Base-by-base conservation (phyloP, 1,140 invertebrate species). In the Parasteatoda tepidariorum region DNA sequence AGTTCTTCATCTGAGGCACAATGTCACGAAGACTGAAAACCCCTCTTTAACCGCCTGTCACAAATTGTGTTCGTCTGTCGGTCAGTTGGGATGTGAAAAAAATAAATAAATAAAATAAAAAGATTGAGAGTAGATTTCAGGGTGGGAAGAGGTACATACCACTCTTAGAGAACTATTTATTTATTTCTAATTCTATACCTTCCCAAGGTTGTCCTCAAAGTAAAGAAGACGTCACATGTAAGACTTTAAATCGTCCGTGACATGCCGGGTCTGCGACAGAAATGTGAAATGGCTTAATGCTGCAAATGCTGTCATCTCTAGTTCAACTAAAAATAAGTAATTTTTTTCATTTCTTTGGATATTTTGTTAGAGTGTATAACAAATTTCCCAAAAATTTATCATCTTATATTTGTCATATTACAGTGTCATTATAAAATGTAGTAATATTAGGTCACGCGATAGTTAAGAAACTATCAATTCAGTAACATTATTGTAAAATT, bases 1-100 rank as follows among this genome's bases (percentile, higher is more conserved):
- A 18, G 6, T 61, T 38, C 34, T 62, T 48, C 26, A 30, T 68
- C 48, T 59, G 11, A 26, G 64, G 22, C 26, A 4, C 13, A 68
- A 62, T 79, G 76, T 79, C 76, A 79, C 28, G 30, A 38, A 34
- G 74, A 66, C 59, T 66, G 74, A 74, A 74, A 76, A 76, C 73
- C 59, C 64, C 73, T 64, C 73, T 76, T 76, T 76, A 76, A 76
- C 73, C 73, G 73, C 59, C 61, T 76, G 73, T 76, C 73, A 76
- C 22, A 48, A 26, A 76, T 33, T 76, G 61, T 76, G 59, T 76
- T 38, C 30, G 73, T 76, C 73, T 38, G 73, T 76, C 31, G 34
- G 54, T 74, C 24, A 31, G 54, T 59, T 24, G 15, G 71, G 30
- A 57, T 26, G 57, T 41, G 26, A 48, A 57, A 71, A 38, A 48